These are phyloP conservation scores for Rhynchopsitta pachyrhyncha DNA, from an alignment of 2,113 vertebrate genomes.

Conservation along the genomic window DNA sequence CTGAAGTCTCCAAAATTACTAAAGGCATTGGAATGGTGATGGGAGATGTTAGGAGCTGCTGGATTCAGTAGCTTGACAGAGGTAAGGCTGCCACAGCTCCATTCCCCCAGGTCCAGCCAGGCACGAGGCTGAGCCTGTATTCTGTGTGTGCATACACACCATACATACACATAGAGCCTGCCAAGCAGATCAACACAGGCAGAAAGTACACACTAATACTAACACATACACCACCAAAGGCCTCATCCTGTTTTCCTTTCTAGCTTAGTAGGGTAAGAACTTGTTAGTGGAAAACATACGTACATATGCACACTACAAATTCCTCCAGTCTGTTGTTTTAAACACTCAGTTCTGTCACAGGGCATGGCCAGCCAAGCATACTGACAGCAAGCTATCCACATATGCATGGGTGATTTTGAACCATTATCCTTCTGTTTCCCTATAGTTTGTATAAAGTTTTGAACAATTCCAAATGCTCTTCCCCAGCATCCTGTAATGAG, in stretches of 20 bases:
- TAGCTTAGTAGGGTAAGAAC: neutral
- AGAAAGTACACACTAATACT: too few species aligned
- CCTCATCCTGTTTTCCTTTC: neutral
- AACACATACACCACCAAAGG: neutral
- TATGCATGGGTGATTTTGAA: neutral
- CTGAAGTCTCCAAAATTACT: neutral
- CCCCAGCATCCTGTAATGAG: neutral
- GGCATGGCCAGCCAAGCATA: neutral
- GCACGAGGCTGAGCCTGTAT: neutral
- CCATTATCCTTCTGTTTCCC: neutral
- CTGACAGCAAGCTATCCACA: neutral
- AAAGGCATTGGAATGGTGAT: neutral
- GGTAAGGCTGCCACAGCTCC: neutral
- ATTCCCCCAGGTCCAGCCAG: neutral
- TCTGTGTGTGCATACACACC: neutral
- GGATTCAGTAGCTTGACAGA: neutral
- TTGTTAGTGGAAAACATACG: neutral
- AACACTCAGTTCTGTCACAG: neutral
- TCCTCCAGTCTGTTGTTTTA: neutral
- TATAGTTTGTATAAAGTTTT: neutral
- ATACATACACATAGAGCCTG: accelerated
- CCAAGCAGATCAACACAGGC: neutral
- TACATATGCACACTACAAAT: neutral
- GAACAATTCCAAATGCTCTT: neutral
- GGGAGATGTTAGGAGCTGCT: neutral